Conservation (phyloP, 2,888 invertebrate species). For the Drosophila glabriapex region DNA sequence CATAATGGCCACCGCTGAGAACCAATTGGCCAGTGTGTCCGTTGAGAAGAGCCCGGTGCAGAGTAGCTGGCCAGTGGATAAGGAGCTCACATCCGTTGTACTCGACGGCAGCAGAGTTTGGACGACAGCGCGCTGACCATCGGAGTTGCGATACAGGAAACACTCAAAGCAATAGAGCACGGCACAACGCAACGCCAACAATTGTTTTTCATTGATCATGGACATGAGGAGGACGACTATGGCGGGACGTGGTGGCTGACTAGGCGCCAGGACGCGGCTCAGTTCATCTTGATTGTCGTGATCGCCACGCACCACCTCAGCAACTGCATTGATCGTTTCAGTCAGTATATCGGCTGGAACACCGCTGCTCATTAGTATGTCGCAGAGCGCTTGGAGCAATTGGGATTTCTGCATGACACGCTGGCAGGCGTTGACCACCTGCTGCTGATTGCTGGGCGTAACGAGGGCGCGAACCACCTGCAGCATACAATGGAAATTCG, state of each 20-base stretch:
- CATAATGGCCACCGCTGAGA: slow-evolving; percentile 95
- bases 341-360: slow-evolving; percentile 98
- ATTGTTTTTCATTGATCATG: slow-evolving; percentile 99
- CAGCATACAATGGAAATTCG: slow-evolving; percentile 96
- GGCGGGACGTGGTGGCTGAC: slow-evolving; percentile 96
- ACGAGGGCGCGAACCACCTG: slow-evolving; percentile 96
- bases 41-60: slow-evolving; percentile 96
- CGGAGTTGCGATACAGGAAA: slow-evolving; percentile 96
- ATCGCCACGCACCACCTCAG: slow-evolving; percentile 95
- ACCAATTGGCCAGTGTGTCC: slow-evolving; percentile 97
- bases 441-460: slow-evolving; percentile 96
- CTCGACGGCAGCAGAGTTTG: slow-evolving; percentile 96
- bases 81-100: slow-evolving; percentile 89
- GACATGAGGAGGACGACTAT: slow-evolving; percentile 98
- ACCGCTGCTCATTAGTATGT: slow-evolving; percentile 97
- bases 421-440: slow-evolving; percentile 93
- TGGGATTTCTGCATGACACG: slow-evolving; percentile 94
- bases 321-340: slow-evolving; percentile 97
- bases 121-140: slow-evolving; percentile 94
- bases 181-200: slow-evolving; percentile 94
- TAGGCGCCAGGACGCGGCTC: slow-evolving; percentile 95
- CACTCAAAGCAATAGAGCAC: slow-evolving; percentile 99
- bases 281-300: slow-evolving; percentile 96
- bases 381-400: slow-evolving; percentile 92
- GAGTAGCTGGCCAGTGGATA: slow-evolving; percentile 94